Conservation (phyloP, 2,113 vertebrate genomes). For the Oenanthe melanoleuca region DNA sequence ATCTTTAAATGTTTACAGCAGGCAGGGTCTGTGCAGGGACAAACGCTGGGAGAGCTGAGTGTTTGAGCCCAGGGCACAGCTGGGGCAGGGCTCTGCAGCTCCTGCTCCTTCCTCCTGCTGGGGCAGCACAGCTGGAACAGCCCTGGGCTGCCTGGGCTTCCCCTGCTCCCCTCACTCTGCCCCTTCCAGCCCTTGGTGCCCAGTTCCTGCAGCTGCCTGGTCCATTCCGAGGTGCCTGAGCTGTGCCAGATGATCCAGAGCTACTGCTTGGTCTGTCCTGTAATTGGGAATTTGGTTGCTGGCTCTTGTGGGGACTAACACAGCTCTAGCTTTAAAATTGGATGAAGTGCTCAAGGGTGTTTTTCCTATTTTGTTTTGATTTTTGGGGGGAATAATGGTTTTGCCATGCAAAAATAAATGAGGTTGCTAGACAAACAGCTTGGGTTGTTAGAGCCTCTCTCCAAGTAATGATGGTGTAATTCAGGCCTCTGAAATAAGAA, state of each 20-base stretch:
- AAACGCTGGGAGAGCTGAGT: neutral
- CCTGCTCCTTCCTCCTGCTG: neutral
- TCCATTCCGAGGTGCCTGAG: neutral
- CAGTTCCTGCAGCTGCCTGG: neutral
- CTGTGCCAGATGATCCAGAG: neutral
- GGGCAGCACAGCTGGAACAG: neutral
- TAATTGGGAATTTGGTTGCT: neutral
- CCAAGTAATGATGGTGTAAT: conserved; percentile 21
- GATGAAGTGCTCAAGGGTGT: neutral
- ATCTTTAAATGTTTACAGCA: neutral
- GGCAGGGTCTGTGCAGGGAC: neutral
- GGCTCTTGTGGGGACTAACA: neutral
- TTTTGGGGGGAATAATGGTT: neutral
- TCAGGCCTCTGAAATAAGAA: neutral
- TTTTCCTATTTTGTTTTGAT: neutral
- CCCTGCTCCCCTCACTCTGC: neutral
- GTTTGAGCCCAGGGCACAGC: neutral
- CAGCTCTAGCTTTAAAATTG: neutral
- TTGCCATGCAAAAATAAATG: neutral
- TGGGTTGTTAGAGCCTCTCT: conserved; percentile 31
- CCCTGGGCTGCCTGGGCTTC: neutral
- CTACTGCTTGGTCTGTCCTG: conserved; percentile 18
- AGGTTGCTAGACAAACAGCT: conserved; percentile 26
- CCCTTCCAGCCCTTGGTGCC: neutral
- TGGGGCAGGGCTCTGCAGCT: neutral